Evolutionary conservation across 2,888 invertebrate species (phyloP).

Genomic region (Catocala nupta): DNA sequence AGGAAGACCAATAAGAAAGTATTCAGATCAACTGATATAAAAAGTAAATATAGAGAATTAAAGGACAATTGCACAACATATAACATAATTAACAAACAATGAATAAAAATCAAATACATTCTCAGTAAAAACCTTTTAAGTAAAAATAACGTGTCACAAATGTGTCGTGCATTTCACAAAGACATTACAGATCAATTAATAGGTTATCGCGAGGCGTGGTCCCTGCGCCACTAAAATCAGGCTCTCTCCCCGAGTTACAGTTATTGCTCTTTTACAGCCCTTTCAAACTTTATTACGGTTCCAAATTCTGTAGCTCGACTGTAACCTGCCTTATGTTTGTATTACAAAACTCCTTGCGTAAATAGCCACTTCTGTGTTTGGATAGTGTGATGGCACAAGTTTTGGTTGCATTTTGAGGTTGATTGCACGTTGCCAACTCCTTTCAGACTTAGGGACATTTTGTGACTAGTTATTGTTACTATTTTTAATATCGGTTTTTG

Average conservation of each 20-base stretch:
- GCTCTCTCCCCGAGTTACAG: constrained; percentile 82
- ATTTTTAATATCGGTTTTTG: no score
- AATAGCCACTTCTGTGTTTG: constrained; percentile 53
- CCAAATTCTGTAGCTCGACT: constrained; percentile 78
- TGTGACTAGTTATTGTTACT: background rate
- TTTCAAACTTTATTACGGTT: constrained; percentile 86
- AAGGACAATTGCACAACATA: no score
- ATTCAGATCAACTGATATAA: no score
- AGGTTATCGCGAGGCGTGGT: constrained; percentile 75
- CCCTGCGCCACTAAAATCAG: constrained; percentile 83
- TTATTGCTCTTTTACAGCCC: constrained; percentile 87
- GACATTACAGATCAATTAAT: constrained; percentile 81
- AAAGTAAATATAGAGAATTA: no score
- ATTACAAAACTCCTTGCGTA: constrained; percentile 69
- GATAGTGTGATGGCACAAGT: constrained; percentile 44
- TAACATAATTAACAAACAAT: no score
- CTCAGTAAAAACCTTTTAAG: background rate
- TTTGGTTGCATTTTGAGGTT: constrained; percentile 36
- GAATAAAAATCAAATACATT: no score
- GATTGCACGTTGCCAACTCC: constrained; percentile 2
- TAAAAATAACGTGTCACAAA: constrained; percentile 12
- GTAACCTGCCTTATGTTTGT: constrained; percentile 72
- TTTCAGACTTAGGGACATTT: background rate
- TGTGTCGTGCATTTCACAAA: constrained; percentile 43
- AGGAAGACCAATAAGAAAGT: no score